Evolutionary conservation across 2,797 vertebrate species (phyloP), one percentile per base, ranked within the genome.

Genomic region (Danio aesculapii): DNA sequence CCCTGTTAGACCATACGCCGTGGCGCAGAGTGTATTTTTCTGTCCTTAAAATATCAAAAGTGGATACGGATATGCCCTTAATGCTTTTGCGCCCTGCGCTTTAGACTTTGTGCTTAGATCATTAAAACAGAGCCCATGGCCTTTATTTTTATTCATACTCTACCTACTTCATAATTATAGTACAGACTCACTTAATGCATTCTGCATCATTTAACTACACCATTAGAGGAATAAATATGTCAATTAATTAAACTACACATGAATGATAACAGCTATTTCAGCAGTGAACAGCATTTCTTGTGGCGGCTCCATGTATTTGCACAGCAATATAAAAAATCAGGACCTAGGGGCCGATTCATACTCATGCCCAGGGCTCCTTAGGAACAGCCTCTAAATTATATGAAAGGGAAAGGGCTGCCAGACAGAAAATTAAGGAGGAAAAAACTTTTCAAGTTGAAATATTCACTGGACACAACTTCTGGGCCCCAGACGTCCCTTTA

Each of bases 381-480:
- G 88, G 88, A 90, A 88, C 87, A 88, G 83, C 83, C 87, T 64
- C 85, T 94, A 93, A 93, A 93, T 95, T 91, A 93, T 89, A 19
- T 58, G 77, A 75, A 84, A 82, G 87, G 89, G 82, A 91, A 91
- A 84, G 77, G 62, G 79, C 91, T 93, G 92, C 90, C 93, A 92
- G 91, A 93, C 90, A 88, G 83, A 92, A 92, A 88, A 92, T 90
- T 83, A 91, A 90, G 85, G 77, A 92, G 91, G 89, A 93, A 94
- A 93, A 94, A 93, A 88, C 84, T 91, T 93, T 93, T 95, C 91
- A 92, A 83, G 66, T 90, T 92, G 92, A 92, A 93, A 94, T 93
- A 92, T 88, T 86, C 84, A 86, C 88, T 88, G 87, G 89, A 91
- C 93, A 91, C 81, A 89, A 88, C 87, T 87, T 68, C 10, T 74